Conservation (phyloP, 2,888 invertebrate species). For the Platypus cylindrus region DNA sequence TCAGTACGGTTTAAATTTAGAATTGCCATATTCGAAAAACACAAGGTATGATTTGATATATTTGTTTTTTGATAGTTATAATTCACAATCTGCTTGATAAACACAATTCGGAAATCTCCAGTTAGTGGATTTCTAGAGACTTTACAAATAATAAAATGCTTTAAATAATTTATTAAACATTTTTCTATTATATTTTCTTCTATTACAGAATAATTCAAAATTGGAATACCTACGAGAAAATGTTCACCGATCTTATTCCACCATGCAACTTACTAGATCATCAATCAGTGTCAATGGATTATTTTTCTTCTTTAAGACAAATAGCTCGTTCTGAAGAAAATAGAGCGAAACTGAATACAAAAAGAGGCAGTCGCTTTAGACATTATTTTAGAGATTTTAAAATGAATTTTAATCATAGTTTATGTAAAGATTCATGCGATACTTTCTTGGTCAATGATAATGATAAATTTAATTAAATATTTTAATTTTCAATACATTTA, state of each 20-base stretch:
- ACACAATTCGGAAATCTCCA: no score
- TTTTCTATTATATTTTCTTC: no score
- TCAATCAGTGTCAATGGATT: constrained; percentile 49
- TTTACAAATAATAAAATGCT: no score
- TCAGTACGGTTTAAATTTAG: constrained; percentile 17
- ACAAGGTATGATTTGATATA: no score
- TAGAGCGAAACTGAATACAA: constrained; percentile 44
- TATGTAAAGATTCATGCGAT: constrained; percentile 9
- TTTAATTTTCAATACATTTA: neutral
- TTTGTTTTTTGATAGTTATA: no score
- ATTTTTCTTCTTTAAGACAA: constrained; percentile 52
- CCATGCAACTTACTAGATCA: constrained; percentile 39
- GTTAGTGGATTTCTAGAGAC: no score
- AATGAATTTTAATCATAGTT: constrained; percentile 15
- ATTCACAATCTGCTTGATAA: no score
- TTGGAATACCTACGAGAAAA: no score
- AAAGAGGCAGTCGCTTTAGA: constrained; percentile 63
- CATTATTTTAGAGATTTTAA: constrained; percentile 46
- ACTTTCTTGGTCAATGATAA: neutral
- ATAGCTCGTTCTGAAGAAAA: constrained; percentile 57
- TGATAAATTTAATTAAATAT: neutral
- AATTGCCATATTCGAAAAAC: constrained; percentile 20
- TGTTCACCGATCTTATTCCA: no score
- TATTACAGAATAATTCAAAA: no score
- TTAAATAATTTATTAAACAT: no score